Base-by-base conservation (phyloP, 2,888 invertebrate genomes). In the Pristionchus japonicus region DNA sequence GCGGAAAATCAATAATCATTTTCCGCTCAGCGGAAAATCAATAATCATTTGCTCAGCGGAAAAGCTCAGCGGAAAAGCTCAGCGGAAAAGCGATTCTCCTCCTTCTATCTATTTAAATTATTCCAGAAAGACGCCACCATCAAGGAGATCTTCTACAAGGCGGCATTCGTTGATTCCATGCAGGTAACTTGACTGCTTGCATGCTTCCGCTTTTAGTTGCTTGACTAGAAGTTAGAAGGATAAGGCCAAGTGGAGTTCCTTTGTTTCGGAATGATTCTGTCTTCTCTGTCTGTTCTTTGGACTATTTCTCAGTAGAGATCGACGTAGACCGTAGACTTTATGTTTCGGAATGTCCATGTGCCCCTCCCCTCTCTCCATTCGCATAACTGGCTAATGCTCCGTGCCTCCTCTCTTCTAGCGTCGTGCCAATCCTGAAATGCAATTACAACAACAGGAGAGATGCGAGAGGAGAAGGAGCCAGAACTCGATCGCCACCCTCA, bases 101-200 rank as follows among this genome's bases (percentile, higher is more conserved):
- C 31, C 9, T 17, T 74, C 27, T 27, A 74, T 1, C 34, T 34
- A n/a, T 64, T 15, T 6, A 80, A 43, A 47, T 43, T n/a, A 13
- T 90, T 93, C 87, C 89, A 93, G 93, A 93, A 93, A 86, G 93
- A 93, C 80, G 91, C 91, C 40, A 89, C 89, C 52, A 90, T 93
- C 27, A 88, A 90, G n/a, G 92, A 93, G 80, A 92, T 93, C 31
- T 93, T 93, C 90, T 93, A 93, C 89, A 91, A 92, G 52, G 91
- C 93, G 0, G 93, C 93, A 23, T 93, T 93, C 84, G 93, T 93
- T 49, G 93, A 93, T 83, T 91, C 92, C 31, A 93, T 93, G 93
- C 90, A 91, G 77, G 77, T 77, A 1, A 15, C 15, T 15, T 7
- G 3, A 7, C 20, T 31, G 3, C 17, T 11, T 6, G 15, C 3